A percentile compares a stretch with the other conserved stretches of the same genome.
phyloP scores from a whole-genome alignment of 30 jellyfish, hydroid and myxozoan species.

The Hydractinia symbiolongicarpus region DNA sequence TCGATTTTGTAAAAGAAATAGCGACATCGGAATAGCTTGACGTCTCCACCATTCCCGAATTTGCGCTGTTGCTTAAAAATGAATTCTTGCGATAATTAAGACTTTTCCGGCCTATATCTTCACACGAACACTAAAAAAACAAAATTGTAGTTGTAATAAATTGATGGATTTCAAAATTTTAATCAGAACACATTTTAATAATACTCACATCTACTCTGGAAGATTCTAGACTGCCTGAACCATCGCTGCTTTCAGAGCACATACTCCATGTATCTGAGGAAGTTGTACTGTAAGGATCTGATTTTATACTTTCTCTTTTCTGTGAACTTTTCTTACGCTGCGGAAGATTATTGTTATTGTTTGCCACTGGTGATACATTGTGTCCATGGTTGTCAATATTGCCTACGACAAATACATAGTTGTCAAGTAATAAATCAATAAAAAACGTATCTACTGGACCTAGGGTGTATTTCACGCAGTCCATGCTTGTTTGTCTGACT shows the following conservation, averaged over 20 bases:
- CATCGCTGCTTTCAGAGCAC: constrained; percentile 40
- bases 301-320: neutral
- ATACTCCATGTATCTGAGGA: constrained; percentile 43
- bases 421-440: too few species aligned
- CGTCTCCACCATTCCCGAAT: neutral
- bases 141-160: neutral
- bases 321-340: constrained; percentile 8
- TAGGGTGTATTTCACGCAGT: too few species aligned
- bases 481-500: too few species aligned
- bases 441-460: too few species aligned
- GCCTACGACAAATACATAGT: neutral
- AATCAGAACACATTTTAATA: too few species aligned
- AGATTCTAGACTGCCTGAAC: constrained; percentile 32
- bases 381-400: constrained; percentile 10
- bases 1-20: constrained; percentile 16
- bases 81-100: constrained; percentile 3
- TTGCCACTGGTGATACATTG: neutral
- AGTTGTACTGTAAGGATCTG: constrained; percentile 1
- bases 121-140: neutral
- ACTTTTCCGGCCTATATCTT: neutral
- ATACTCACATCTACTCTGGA: neutral
- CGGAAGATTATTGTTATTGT: neutral
- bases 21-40: constrained; percentile 5
- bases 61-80: neutral
- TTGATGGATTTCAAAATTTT: too few species aligned